These are phyloP conservation scores for Aepyceros melampus DNA, from an alignment of 2,113 vertebrate genomes.

Conservation along the genomic window DNA sequence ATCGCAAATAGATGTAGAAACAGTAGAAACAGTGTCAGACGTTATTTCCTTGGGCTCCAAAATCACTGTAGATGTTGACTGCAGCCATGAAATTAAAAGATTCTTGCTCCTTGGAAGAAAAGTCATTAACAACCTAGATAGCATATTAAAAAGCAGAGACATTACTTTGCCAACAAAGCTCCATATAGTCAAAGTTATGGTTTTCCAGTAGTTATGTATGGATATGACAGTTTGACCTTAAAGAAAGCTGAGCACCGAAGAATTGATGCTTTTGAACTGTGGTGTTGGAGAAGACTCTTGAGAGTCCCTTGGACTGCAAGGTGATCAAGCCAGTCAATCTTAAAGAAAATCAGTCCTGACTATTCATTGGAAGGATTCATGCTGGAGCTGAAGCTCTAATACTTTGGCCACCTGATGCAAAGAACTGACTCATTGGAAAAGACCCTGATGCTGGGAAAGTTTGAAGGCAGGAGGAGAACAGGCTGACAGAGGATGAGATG, in stretches of 20 bases:
- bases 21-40: neutral
- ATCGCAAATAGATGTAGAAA: neutral
- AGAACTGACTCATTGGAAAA: neutral
- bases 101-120: neutral
- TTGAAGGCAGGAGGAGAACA: neutral
- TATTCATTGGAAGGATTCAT: neutral
- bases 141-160: neutral
- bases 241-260: neutral
- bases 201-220: neutral
- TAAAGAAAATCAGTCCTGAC: neutral
- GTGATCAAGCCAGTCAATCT: neutral
- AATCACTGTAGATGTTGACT: neutral
- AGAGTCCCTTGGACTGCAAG: neutral
- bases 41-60: neutral
- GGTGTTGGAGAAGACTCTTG: neutral
- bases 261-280: neutral
- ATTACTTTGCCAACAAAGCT: neutral
- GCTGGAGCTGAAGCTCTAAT: neutral
- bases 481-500: neutral
- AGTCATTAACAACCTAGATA: neutral
- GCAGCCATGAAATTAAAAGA: neutral
- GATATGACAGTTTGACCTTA: neutral
- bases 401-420: neutral
- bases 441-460: neutral
- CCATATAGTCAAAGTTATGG: neutral